phyloP scores from a whole-genome alignment of 2,113 vertebrate species.

The Neopipo cinnamomea region DNA sequence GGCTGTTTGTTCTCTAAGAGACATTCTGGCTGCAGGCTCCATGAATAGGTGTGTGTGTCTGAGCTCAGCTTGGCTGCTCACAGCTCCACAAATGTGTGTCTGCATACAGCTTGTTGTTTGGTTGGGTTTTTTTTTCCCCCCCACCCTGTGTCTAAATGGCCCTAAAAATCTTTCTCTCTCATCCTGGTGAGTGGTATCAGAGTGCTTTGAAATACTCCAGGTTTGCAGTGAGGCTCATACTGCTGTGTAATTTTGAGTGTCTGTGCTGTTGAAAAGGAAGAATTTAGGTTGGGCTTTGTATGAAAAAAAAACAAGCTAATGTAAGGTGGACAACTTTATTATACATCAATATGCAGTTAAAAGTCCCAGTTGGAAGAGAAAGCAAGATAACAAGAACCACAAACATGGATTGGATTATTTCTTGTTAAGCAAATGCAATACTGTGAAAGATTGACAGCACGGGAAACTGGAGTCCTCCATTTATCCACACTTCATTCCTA shows the following conservation, averaged over 20 bases:
- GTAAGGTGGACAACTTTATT: slow-evolving; percentile 18
- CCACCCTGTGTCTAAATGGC: not conserved
- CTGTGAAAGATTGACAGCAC: slow-evolving; percentile 52
- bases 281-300: not conserved
- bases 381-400: slow-evolving; percentile 42
- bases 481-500: slow-evolving; percentile 62
- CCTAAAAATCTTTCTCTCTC: not conserved
- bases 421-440: slow-evolving; percentile 43
- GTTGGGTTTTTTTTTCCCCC: too few species aligned
- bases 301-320: not conserved
- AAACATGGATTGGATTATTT: slow-evolving; percentile 48
- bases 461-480: slow-evolving; percentile 62
- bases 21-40: not conserved
- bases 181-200: not conserved
- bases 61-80: not conserved
- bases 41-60: not conserved
- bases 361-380: slow-evolving; percentile 41
- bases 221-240: not conserved
- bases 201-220: not conserved
- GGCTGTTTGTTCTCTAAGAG: not conserved
- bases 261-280: not conserved
- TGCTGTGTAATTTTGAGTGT: not conserved
- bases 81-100: not conserved
- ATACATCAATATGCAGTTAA: not conserved
- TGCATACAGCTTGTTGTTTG: not conserved